phyloP scores from a whole-genome alignment of 2,888 invertebrate species.

The Drosophila algonquin region DNA sequence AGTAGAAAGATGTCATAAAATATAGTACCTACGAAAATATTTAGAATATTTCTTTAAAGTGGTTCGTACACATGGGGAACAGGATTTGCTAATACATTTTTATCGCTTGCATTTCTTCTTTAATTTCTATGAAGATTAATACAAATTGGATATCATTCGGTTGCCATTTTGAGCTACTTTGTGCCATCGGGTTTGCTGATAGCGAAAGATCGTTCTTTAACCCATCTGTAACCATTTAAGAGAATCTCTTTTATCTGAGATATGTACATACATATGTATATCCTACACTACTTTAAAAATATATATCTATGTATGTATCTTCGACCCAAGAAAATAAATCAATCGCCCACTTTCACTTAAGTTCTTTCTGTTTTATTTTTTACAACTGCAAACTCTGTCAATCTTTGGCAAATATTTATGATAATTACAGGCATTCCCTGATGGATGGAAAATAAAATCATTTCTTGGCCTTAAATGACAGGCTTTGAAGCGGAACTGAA shows the following conservation, averaged over 20 bases:
- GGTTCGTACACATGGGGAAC: neutral
- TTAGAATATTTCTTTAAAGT: neutral
- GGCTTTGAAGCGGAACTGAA: constrained; percentile 3
- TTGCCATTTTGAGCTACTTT: too few relatives aligned
- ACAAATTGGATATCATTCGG: too few relatives aligned
- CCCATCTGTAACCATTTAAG: neutral
- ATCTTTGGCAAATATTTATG: constrained; percentile 66
- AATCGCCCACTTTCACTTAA: constrained; percentile 34
- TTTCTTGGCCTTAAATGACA: constrained; percentile 48
- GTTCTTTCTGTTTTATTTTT: too few relatives aligned
- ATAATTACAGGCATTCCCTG: constrained; percentile 66
- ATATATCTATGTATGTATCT: too few relatives aligned
- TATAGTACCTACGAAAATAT: neutral
- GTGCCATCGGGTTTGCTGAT: too few relatives aligned
- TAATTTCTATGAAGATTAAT: too few relatives aligned
- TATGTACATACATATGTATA: too few relatives aligned
- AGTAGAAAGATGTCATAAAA: constrained; percentile 13
- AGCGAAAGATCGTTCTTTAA: neutral
- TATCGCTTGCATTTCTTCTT: neutral
- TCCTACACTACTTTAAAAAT: too few relatives aligned
- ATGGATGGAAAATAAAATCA: constrained; percentile 63
- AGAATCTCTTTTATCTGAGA: too few relatives aligned
- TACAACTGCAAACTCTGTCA: constrained; percentile 27
- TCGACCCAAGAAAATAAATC: neutral
- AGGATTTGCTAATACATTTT: neutral